phyloP scores from a whole-genome alignment of 2,113 vertebrate genomes.

The Centropus bengalensis region DNA sequence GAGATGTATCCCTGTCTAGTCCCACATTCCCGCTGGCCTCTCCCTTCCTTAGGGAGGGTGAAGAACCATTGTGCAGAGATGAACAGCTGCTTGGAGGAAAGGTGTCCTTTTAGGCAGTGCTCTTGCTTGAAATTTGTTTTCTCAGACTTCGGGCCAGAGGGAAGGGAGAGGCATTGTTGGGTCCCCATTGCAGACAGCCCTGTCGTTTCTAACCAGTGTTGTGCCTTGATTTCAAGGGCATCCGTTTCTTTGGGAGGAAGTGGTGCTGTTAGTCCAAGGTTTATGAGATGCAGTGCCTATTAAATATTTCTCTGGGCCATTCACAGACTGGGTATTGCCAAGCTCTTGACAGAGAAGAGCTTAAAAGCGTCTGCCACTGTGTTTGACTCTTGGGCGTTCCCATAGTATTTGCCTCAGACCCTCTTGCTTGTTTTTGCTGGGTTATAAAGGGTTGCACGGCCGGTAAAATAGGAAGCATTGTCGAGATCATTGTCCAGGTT shows the following conservation, averaged over 20 bases:
- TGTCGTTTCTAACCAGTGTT: background rate
- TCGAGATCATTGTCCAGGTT: background rate
- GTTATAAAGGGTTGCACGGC: background rate
- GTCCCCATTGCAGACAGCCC: background rate
- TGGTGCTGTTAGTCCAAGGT: background rate
- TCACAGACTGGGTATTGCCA: background rate
- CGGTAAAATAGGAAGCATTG: background rate
- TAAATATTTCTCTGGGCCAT: background rate
- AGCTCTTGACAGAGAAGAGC: background rate
- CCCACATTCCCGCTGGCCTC: background rate
- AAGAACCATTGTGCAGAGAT: background rate
- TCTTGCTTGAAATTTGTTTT: background rate
- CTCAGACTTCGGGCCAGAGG: background rate
- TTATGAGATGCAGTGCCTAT: background rate
- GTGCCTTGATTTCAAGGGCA: background rate
- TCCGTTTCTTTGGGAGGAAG: background rate
- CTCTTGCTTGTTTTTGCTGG: background rate
- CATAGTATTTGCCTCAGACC: background rate
- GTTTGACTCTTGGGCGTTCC: background rate
- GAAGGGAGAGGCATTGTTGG: background rate
- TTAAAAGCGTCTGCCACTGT: background rate
- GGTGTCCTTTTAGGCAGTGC: accelerated
- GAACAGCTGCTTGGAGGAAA: background rate
- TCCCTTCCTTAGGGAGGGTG: background rate
- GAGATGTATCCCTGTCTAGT: background rate